Evolutionary conservation across 2,888 invertebrate species (phyloP).

Genomic region (Morpho achilles): DNA sequence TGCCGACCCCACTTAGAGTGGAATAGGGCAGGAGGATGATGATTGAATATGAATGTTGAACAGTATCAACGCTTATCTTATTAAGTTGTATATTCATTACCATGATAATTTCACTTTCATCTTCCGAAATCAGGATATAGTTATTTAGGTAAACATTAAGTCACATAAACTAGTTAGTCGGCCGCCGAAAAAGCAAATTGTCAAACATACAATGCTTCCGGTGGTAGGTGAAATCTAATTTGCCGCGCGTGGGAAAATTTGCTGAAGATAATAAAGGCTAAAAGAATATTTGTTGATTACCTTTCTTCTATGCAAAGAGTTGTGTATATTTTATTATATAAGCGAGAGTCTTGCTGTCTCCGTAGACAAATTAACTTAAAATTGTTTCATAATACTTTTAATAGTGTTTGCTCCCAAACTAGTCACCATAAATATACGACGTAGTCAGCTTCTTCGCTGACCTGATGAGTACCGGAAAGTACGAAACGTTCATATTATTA

Average conservation of each 20-base stretch:
- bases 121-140: neutral
- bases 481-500: too few species aligned
- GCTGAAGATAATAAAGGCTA: slow-evolving; percentile 19
- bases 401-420: too few species aligned
- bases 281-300: slow-evolving; percentile 7
- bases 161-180: slow-evolving; percentile 1
- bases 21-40: too few species aligned
- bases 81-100: neutral
- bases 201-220: slow-evolving; percentile 25
- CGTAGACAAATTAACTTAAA: too few species aligned
- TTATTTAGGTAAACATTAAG: slow-evolving; percentile 8
- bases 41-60: too few species aligned
- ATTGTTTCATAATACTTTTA: too few species aligned
- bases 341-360: too few species aligned
- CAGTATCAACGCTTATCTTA: neutral
- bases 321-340: too few species aligned
- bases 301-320: slow-evolving; percentile 17
- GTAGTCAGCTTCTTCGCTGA: too few species aligned
- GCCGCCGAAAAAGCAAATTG: slow-evolving; percentile 14
- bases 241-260: slow-evolving; percentile 22
- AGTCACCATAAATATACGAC: too few species aligned
- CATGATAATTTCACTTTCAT: slow-evolving; percentile 9
- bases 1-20: too few species aligned
- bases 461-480: too few species aligned
- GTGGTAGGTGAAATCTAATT: slow-evolving; percentile 27